Percentiles rank a stretch among this genome's conserved stretches.
Conservation (phyloP, 2,888 invertebrate species). For the Lepidonotus clava region DNA sequence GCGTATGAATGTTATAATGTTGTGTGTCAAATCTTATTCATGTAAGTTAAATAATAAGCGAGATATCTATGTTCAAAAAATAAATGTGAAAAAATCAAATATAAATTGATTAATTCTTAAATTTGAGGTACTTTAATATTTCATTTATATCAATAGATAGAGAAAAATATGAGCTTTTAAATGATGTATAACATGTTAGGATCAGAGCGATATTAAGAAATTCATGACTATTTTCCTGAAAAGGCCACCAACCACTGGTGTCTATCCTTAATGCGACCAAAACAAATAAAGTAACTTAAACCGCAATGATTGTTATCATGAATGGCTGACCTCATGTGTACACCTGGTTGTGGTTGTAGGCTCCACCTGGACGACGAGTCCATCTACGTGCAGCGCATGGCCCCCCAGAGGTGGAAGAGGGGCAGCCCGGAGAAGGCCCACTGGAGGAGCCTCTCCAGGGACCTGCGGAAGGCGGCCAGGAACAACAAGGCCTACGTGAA, state of each 20-base stretch:
- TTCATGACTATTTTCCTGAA: background rate
- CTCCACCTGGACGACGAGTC: background rate
- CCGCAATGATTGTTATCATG: background rate
- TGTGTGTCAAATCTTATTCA: too few relatives aligned
- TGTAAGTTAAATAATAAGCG: too few relatives aligned
- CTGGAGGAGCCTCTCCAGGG: background rate
- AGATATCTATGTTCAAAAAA: too few relatives aligned
- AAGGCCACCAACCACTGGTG: background rate
- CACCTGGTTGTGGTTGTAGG: background rate
- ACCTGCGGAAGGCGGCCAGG: background rate
- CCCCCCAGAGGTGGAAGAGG: background rate
- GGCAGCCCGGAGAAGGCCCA: background rate
- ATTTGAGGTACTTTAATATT: too few relatives aligned
- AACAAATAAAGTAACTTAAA: background rate
- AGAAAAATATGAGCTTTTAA: background rate
- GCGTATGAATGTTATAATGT: too few relatives aligned
- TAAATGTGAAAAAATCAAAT: too few relatives aligned
- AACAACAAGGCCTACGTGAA: background rate
- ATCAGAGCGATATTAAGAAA: background rate
- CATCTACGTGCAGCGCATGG: constrained; percentile 1
- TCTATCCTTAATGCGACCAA: background rate
- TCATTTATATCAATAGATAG: too few relatives aligned
- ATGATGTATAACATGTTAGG: background rate
- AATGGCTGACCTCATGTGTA: background rate
- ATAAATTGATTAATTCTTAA: too few relatives aligned